Evolutionary conservation across 2,797 vertebrate species (phyloP).

Genomic region (Hemitrygon akajei): DNA sequence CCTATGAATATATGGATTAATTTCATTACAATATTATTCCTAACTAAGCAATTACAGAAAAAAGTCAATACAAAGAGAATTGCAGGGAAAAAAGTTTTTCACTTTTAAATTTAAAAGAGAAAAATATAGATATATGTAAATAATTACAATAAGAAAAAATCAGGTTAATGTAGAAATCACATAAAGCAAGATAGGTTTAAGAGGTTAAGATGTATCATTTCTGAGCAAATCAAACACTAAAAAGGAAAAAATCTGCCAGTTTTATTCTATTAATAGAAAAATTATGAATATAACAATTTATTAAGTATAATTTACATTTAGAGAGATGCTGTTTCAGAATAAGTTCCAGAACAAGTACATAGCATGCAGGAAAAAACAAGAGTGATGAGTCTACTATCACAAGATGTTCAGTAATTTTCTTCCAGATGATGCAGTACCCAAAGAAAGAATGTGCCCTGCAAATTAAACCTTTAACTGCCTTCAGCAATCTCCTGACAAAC

Average conservation of each 20-base stretch:
- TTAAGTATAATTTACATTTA: neutral
- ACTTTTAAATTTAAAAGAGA: neutral
- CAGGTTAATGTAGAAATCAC: neutral
- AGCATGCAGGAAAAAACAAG: neutral
- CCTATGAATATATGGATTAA: neutral
- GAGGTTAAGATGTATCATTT: neutral
- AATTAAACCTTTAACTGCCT: conserved; percentile 45
- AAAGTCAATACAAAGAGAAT: neutral
- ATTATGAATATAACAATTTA: neutral
- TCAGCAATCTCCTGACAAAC: conserved; percentile 40
- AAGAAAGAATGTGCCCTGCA: conserved; percentile 43
- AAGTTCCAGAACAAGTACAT: neutral
- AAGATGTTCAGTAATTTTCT: conserved; percentile 33
- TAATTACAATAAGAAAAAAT: neutral
- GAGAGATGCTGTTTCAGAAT: neutral
- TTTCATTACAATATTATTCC: neutral
- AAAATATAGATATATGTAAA: neutral
- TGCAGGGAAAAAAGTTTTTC: neutral
- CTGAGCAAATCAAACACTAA: neutral
- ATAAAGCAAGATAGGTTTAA: neutral
- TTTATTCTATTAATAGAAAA: neutral
- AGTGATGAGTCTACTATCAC: conserved; percentile 40
- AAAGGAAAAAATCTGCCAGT: no score
- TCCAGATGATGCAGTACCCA: conserved; percentile 39
- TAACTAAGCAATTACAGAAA: neutral